Evolutionary conservation across 2,797 vertebrate species (phyloP), one percentile per base, ranked within the genome.

Genomic region (Halcyon smyrnensis): DNA sequence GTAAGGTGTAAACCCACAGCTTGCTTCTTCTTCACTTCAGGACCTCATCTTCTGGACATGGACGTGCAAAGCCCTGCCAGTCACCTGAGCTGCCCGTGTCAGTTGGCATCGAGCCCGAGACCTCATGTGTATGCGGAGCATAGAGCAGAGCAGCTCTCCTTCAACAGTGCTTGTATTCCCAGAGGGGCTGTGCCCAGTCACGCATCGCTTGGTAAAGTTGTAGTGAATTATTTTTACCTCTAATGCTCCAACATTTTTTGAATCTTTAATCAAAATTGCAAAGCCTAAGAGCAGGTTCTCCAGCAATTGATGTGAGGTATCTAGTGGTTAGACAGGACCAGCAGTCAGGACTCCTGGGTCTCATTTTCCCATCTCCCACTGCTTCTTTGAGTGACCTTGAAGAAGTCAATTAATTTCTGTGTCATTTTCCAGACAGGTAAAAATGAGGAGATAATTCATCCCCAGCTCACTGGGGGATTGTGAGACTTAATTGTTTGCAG

Each of bases 361-460:
- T 69, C 78, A 51, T 95, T 97, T 89, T 93, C 62, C 83, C 76
- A 75, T 83, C 68, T 96, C 75, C 74, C 81, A 89, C 45, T 89
- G 88, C 80, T 74, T 89, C 78, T 84, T 57, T 71, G 84, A 57
- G 56, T 89, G 94, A 96, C 94, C 94, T 96, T 94, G 95, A 92
- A 93, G 90, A 89, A 95, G 84, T 83, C 96, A 94, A 97, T 97
- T 96, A 95, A 97, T 95, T 93, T 95, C 68, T 57, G 37, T 95
- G 92, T 92, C 90, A 80, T 93, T 82, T 96, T 84, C 73, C 89
- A 94, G 95, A 94, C 93, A 95, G 93, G 95, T 93, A 93, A 97
- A 96, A 96, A 96, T 65, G 89, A 93, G 88, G 88, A 90, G 83
- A 90, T 92, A 95, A 95, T 95, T 95, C 86, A 92, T 92, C 50